phyloP scores from a whole-genome alignment of 2,113 vertebrate genomes.

The Etia nguti region DNA sequence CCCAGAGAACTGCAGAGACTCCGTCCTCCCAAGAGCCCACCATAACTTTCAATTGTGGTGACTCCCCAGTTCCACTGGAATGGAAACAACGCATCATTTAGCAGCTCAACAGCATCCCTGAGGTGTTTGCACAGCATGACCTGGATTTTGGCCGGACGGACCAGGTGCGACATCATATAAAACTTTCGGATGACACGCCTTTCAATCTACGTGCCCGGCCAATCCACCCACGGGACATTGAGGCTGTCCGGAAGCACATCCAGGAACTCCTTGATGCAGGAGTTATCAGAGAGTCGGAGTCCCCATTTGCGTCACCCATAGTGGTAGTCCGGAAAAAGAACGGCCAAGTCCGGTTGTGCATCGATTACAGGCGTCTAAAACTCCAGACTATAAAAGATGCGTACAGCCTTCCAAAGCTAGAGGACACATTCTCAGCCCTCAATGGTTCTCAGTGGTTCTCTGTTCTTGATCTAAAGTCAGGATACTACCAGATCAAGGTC shows the following conservation, averaged over 20 bases:
- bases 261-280: not conserved
- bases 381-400: not conserved
- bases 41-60: not conserved
- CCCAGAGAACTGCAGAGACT: not conserved
- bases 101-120: not conserved
- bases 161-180: not conserved
- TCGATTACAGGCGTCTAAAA: not conserved
- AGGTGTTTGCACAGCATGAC: not conserved
- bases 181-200: not conserved
- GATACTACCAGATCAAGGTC: not conserved
- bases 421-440: not conserved
- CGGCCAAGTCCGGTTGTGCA: not conserved
- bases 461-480: not conserved
- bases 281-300: not conserved
- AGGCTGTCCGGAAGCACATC: not conserved
- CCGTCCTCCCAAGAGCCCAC: not conserved
- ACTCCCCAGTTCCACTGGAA: not conserved
- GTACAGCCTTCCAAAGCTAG: not conserved
- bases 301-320: not conserved
- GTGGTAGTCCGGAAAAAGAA: not conserved
- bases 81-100: not conserved
- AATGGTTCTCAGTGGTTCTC: not conserved
- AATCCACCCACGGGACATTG: not conserved
- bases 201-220: not conserved
- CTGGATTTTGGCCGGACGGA: not conserved